Percentiles rank a stretch among this genome's conserved stretches.
Conservation (phyloP, 2,113 vertebrate species). For the Fukomys damarensis region DNA sequence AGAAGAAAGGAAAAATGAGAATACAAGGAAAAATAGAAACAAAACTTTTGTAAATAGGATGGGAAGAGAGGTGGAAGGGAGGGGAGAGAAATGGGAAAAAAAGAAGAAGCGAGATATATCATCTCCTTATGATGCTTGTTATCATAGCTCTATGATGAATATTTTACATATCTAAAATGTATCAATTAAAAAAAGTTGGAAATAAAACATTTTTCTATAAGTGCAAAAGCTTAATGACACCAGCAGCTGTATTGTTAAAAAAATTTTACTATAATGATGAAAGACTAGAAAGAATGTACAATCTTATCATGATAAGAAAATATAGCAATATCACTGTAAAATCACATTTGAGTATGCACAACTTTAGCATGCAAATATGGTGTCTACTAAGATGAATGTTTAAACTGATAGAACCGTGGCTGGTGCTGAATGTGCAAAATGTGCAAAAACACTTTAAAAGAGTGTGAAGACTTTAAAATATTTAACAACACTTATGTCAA, state of each 20-base stretch:
- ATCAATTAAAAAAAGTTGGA: background rate
- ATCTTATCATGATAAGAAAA: background rate
- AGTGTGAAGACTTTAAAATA: conserved; percentile 28
- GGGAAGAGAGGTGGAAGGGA: background rate
- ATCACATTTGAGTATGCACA: background rate
- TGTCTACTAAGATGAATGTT: background rate
- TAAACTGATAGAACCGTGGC: conserved; percentile 40
- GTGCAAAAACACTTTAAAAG: conserved; percentile 52
- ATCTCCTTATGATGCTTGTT: background rate
- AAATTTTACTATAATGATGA: background rate
- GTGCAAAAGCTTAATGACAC: background rate
- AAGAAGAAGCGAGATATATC: background rate
- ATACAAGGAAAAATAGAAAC: no score
- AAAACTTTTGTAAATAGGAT: no score
- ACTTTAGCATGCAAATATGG: background rate
- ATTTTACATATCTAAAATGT: background rate
- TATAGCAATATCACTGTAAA: background rate
- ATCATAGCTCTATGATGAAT: background rate
- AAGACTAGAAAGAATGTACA: conserved; percentile 29
- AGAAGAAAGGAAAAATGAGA: background rate
- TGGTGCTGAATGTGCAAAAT: conserved; percentile 50
- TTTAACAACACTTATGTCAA: conserved; percentile 39
- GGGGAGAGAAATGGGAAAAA: background rate
- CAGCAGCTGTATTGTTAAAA: conserved; percentile 3
- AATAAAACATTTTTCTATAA: background rate